phyloP scores from a whole-genome alignment of 2,888 invertebrate genomes.

The Automeris io region DNA sequence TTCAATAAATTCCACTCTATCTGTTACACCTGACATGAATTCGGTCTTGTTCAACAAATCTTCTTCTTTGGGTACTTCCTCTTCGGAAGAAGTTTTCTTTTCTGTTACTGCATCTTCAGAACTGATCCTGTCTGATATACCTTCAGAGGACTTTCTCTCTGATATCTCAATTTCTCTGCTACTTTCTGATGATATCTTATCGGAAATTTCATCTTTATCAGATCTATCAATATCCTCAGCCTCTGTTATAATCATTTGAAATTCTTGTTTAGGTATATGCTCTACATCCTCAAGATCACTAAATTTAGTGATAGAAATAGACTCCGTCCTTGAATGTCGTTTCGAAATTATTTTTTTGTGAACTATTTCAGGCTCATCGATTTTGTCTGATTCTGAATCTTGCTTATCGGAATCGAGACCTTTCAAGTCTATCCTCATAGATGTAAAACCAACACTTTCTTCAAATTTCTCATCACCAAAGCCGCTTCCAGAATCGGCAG shows the following conservation, averaged over 20 bases:
- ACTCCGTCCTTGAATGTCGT: conserved; percentile 67
- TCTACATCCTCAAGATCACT: conserved; percentile 59
- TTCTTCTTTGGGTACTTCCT: conserved; percentile 43
- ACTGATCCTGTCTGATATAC: conserved; percentile 69
- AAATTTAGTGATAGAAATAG: conserved; percentile 60
- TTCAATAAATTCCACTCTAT: conserved; percentile 25
- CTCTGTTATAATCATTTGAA: conserved; percentile 68
- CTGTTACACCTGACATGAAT: conserved; percentile 23
- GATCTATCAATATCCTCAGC: conserved; percentile 65
- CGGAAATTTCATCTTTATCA: conserved; percentile 65
- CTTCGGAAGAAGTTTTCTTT: conserved; percentile 70
- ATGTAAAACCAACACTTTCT: conserved; percentile 64
- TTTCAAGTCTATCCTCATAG: conserved; percentile 56
- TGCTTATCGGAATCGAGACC: conserved; percentile 47
- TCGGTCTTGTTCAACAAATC: conserved; percentile 29
- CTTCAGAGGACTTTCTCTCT: conserved; percentile 69
- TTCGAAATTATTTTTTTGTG: conserved; percentile 69
- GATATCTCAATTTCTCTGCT: conserved; percentile 72
- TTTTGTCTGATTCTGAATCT: conserved; percentile 55
- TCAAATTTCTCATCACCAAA: conserved; percentile 72
- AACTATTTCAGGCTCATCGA: conserved; percentile 45
- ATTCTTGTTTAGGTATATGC: conserved; percentile 54
- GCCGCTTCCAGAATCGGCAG: conserved; percentile 66
- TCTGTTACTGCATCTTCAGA: conserved; percentile 73
- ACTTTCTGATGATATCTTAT: conserved; percentile 73